These are phyloP conservation scores for Dreissena rostriformis DNA, from an alignment of 1,140 invertebrate genomes.

Conservation along the genomic window DNA sequence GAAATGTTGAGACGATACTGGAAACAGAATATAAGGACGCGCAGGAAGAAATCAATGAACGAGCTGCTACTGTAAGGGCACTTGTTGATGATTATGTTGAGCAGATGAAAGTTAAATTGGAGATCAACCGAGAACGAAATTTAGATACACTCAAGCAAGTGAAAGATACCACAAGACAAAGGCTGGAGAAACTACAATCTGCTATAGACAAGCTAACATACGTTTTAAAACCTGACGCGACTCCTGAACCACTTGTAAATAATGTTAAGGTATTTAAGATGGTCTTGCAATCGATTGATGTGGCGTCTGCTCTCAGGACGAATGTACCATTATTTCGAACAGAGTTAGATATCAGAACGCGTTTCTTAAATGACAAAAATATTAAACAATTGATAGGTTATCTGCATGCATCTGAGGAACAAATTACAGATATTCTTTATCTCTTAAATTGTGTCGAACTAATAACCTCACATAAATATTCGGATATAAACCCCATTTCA, in stretches of 20 bases:
- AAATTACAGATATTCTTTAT: background rate
- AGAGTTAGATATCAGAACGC: no score
- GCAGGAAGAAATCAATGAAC: background rate
- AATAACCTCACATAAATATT: background rate
- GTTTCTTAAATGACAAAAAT: background rate
- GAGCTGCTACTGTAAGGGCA: background rate
- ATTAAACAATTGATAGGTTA: background rate
- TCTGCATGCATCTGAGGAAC: background rate
- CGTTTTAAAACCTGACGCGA: background rate
- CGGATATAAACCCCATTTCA: slow-evolving; percentile 13
- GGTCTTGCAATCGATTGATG: slow-evolving; percentile 12
- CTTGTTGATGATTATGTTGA: slow-evolving; percentile 7
- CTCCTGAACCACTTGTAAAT: slow-evolving; percentile 6
- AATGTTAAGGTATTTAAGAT: slow-evolving; percentile 32
- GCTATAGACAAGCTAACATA: slow-evolving; percentile 15
- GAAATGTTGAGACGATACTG: background rate
- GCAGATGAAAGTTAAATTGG: background rate
- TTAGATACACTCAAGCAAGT: background rate
- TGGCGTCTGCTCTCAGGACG: no score
- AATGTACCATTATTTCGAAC: no score
- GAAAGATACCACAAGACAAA: background rate
- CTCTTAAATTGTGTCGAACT: background rate
- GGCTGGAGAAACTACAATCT: background rate
- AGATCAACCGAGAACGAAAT: slow-evolving; percentile 1
- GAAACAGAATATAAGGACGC: background rate